Percentiles rank a stretch among this genome's conserved stretches.
Conservation (phyloP, 1,140 invertebrate genomes). For the Zaprionus gabonicus region DNA sequence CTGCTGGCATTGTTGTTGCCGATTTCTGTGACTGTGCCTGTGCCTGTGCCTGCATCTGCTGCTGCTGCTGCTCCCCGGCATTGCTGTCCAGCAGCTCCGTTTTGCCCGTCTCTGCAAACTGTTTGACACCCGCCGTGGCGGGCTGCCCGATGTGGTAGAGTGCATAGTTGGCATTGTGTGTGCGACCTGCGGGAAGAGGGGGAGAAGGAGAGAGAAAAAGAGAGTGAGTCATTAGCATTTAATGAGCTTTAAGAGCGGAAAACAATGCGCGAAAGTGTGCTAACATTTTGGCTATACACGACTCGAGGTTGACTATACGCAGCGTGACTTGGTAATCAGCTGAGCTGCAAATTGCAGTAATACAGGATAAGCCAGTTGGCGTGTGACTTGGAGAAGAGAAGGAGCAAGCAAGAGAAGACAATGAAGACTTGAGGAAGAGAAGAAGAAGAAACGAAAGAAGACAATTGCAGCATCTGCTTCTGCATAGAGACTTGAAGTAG, state of each 20-base stretch:
- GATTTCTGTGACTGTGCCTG: slow-evolving; percentile 35
- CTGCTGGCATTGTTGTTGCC: slow-evolving; percentile 2
- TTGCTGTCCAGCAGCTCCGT: slow-evolving; percentile 88
- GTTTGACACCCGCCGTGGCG: slow-evolving; percentile 90
- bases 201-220: slow-evolving; percentile 16
- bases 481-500: not conserved
- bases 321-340: not conserved
- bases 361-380: too few relatives aligned
- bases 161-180: slow-evolving; percentile 91
- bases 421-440: not conserved
- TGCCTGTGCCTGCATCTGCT: slow-evolving; percentile 63
- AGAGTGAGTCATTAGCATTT: slow-evolving; percentile 63
- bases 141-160: slow-evolving; percentile 92
- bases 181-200: slow-evolving; percentile 88
- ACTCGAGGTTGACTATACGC: slow-evolving; percentile 33
- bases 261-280: slow-evolving; percentile 63
- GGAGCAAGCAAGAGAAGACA: too few relatives aligned
- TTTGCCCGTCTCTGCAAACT: slow-evolving; percentile 93
- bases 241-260: slow-evolving; percentile 56
- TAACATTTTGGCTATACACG: slow-evolving; percentile 57
- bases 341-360: too few relatives aligned
- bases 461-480: too few relatives aligned
- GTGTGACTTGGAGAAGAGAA: too few relatives aligned
- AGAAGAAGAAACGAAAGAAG: not conserved
- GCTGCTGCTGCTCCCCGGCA: slow-evolving; percentile 84